Base-by-base conservation (phyloP, 2,888 invertebrate species). In the Trachelus troglodyta region DNA sequence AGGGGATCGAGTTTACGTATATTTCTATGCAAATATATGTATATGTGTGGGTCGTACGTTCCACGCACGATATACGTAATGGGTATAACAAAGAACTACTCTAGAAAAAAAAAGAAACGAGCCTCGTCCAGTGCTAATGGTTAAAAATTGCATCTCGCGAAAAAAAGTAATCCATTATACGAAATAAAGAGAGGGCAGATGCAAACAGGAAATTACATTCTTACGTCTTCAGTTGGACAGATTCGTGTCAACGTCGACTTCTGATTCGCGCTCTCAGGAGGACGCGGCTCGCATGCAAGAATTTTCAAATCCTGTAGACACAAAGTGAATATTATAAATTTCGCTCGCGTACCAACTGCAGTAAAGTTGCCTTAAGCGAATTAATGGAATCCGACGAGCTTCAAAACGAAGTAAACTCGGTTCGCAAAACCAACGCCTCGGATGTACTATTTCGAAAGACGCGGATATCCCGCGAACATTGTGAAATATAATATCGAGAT, bases 321-420 rank as follows among this genome's bases (percentile, higher is more conserved):
- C 31, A 71, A 71, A 71, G 71, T 71, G 74, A 73, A 69, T 80
- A 80, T 83, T 82, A 81, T 83, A 80, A 78, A 81, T 82, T 77
- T 79, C 79, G 75, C 81, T 82, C 85, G 87, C 87, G 85, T 85
- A 83, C 85, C 81, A 84, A 84, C 80, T 81, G 81, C 84, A 81
- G 81, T 85, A 84, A 85, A 87, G 84, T 87, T 83, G 85, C 79
- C 77, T 83, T 85, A 86, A 87, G 81, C 85, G 81, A 85, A 87
- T 87, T 87, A 87, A 85, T 83, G 80, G 31, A 71, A 71, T n/a
- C 30, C 71, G 71, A 80, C 79, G 77, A 76, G 56, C 56, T 23
- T 23, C 56, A 9, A 23, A 23, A 9, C 23, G 56, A 56, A 9
- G 56, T 56, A 56, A 40, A 56, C 9, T 56, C 56, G 56, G 56